Evolutionary conservation across 2,888 invertebrate genomes (phyloP).

Genomic region (Gortyna flavago): DNA sequence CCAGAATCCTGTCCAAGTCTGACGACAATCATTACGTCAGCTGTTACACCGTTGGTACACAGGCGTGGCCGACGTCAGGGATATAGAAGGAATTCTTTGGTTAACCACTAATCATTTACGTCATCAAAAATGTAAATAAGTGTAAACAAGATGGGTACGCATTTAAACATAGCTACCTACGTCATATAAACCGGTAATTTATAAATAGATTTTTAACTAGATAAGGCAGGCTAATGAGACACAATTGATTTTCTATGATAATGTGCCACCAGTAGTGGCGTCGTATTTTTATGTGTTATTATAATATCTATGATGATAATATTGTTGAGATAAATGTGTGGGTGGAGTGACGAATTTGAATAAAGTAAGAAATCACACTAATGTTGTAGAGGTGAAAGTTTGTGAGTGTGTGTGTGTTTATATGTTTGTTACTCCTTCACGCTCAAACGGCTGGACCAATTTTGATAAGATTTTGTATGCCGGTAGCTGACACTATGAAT

Average conservation of each 20-base stretch:
- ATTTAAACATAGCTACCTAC: neutral
- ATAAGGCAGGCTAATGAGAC: too few species aligned
- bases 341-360: neutral
- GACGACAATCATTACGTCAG: conserved; percentile 20
- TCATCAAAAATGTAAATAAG: conserved; percentile 1
- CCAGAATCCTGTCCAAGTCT: conserved; percentile 1
- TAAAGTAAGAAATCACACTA: too few species aligned
- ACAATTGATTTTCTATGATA: too few species aligned
- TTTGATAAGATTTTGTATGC: too few species aligned
- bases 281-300: neutral
- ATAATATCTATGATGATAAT: neutral
- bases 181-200: neutral
- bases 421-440: too few species aligned
- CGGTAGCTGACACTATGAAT: too few species aligned
- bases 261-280: too few species aligned
- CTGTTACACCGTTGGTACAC: neutral
- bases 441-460: too few species aligned
- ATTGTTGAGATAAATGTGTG: neutral
- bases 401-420: too few species aligned
- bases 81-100: conserved; percentile 1
- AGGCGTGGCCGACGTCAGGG: conserved; percentile 20
- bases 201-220: conserved; percentile 1
- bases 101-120: conserved; percentile 12
- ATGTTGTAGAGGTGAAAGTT: too few species aligned
- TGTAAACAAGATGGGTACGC: neutral